These are phyloP conservation scores for Anadara kagoshimensis DNA, from an alignment of 1,140 invertebrate genomes.

Conservation along the genomic window DNA sequence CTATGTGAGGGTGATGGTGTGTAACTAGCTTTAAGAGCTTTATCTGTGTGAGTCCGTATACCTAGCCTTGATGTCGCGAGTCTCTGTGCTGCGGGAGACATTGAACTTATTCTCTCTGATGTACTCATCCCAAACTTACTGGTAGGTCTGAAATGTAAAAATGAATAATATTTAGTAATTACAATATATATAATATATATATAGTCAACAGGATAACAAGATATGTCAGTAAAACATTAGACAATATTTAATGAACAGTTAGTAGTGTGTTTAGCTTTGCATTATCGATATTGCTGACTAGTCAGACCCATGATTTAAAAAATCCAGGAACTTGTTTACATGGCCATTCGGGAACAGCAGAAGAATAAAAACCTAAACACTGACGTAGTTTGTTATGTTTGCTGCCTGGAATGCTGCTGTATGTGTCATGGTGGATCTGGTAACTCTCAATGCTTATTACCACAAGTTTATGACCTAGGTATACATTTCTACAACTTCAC, in stretches of 20 bases:
- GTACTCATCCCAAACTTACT: slow-evolving; percentile 54
- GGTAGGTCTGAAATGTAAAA: slow-evolving; percentile 55
- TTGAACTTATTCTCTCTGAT: slow-evolving; percentile 85
- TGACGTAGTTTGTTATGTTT: no score
- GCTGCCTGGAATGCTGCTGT: no score
- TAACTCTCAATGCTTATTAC: no score
- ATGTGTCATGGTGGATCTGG: no score
- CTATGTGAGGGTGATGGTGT: slow-evolving; percentile 72
- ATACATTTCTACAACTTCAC: no score
- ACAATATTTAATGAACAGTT: not conserved
- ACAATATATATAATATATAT: not conserved
- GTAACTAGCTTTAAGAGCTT: slow-evolving; percentile 76
- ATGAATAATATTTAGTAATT: slow-evolving; percentile 19
- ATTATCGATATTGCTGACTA: no score
- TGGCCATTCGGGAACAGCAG: no score
- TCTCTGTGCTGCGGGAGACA: slow-evolving; percentile 95
- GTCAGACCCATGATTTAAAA: no score
- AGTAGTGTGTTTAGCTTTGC: not conserved
- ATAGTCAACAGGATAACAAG: not conserved
- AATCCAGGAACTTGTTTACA: no score
- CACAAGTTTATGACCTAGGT: no score
- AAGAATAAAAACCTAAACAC: no score
- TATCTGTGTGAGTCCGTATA: slow-evolving; percentile 74
- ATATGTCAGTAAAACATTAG: not conserved
- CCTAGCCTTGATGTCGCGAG: slow-evolving; percentile 81